Conservation (phyloP, 2,797 vertebrate species). For the Austrolebias charrua region DNA sequence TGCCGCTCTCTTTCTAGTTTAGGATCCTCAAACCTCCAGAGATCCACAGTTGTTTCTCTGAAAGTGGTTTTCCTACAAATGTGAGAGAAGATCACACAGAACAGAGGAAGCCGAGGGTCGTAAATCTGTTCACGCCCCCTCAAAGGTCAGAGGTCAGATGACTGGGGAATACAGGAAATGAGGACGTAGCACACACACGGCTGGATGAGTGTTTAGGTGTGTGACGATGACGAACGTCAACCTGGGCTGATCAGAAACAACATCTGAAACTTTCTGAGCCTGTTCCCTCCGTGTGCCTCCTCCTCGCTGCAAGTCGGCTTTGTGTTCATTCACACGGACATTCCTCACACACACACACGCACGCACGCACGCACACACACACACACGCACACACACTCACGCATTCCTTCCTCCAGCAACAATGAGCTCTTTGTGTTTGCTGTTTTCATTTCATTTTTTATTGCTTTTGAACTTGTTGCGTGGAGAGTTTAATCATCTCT, state of each 20-base stretch:
- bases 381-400: conserved; percentile 51
- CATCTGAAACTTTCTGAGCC: background rate
- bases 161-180: conserved; percentile 53
- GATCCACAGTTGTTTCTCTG: no score
- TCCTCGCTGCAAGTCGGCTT: conserved; percentile 63
- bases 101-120: conserved; percentile 45
- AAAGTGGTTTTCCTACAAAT: background rate
- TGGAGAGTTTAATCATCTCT: conserved; percentile 69
- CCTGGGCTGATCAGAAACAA: no score
- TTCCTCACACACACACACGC: no score
- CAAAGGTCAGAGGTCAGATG: conserved; percentile 53
- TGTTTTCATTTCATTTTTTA: conserved; percentile 79
- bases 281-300: conserved; percentile 49
- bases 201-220: background rate
- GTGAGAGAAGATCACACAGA: background rate
- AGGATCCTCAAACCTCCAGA: no score
- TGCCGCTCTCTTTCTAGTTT: no score
- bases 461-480: conserved; percentile 68
- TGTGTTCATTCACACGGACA: conserved; percentile 74
- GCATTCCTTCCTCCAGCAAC: conserved; percentile 73
- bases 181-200: conserved; percentile 4
- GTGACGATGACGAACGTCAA: no score
- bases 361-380: conserved; percentile 56
- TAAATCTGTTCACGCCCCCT: conserved; percentile 58
- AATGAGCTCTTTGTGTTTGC: conserved; percentile 73